phyloP scores from a whole-genome alignment of 2,888 invertebrate species.

The Orthosia cruda region DNA sequence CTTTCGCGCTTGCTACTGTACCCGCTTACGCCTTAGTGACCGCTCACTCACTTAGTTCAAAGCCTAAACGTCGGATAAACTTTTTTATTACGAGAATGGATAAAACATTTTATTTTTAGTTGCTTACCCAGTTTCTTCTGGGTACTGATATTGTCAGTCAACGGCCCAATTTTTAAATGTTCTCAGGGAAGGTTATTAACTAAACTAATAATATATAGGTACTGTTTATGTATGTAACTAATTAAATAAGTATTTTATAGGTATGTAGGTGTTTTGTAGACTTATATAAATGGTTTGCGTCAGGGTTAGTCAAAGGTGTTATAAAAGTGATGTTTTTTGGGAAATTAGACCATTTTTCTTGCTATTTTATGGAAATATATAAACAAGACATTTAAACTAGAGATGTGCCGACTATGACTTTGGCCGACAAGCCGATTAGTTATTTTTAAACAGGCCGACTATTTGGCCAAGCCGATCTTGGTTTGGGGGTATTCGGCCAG shows the following conservation, averaged over 20 bases:
- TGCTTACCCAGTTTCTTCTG: slow-evolving; percentile 8
- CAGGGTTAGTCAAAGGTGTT: not conserved
- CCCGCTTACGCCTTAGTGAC: not conserved
- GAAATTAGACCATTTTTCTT: not conserved
- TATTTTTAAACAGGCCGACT: too few relatives aligned
- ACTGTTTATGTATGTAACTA: slow-evolving; percentile 12
- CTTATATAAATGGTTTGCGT: not conserved
- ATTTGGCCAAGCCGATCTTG: too few relatives aligned
- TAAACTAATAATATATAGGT: slow-evolving; percentile 2
- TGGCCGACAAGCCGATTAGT: too few relatives aligned
- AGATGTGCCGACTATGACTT: too few relatives aligned
- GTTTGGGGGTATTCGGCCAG: too few relatives aligned
- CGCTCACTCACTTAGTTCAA: not conserved
- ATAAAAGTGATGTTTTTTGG: not conserved
- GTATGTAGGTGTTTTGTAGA: slow-evolving; percentile 6
- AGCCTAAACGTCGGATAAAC: slow-evolving; percentile 6
- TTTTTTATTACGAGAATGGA: slow-evolving; percentile 8
- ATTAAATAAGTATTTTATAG: slow-evolving; percentile 45
- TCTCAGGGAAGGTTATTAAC: not conserved
- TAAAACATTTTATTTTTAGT: slow-evolving; percentile 1
- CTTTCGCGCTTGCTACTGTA: not conserved
- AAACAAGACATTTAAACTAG: not conserved
- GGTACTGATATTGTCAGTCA: slow-evolving; percentile 39
- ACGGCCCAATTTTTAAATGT: slow-evolving; percentile 9
- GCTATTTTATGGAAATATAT: not conserved